These are phyloP conservation scores for Tinea semifulvella DNA, from an alignment of 2,888 invertebrate species.

Conservation along the genomic window DNA sequence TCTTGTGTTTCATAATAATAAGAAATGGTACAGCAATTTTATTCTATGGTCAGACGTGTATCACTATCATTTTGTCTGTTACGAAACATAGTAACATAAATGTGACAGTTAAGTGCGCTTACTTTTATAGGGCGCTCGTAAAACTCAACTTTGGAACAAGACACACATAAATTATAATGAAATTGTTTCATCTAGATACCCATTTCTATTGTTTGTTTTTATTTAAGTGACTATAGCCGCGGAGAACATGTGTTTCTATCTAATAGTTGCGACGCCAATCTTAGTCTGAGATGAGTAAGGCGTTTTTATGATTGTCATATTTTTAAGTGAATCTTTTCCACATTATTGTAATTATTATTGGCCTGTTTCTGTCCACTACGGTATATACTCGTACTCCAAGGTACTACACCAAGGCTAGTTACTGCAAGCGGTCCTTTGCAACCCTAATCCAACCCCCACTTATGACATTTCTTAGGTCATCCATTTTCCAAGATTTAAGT, in stretches of 20 bases:
- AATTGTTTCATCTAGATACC: constrained; percentile 4
- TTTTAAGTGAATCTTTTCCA: too few relatives aligned
- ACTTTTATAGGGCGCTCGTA: constrained; percentile 15
- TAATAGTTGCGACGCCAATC: background rate
- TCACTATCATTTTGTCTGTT: background rate
- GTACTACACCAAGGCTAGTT: too few relatives aligned
- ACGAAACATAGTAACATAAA: constrained; percentile 11
- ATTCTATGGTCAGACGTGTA: background rate
- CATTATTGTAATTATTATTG: too few relatives aligned
- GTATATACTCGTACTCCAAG: too few relatives aligned
- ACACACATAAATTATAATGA: constrained; percentile 14
- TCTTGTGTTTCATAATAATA: too few relatives aligned
- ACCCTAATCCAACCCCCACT: too few relatives aligned
- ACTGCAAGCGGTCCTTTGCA: too few relatives aligned
- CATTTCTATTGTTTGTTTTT: constrained; percentile 4
- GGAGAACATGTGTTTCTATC: background rate
- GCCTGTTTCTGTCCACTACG: too few relatives aligned
- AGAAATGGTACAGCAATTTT: background rate
- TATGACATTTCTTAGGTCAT: too few relatives aligned
- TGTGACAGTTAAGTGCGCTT: constrained; percentile 8
- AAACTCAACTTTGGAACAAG: constrained; percentile 7
- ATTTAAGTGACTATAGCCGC: constrained; percentile 3
- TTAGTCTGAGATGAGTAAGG: too few relatives aligned
- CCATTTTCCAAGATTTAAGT: too few relatives aligned
- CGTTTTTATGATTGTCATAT: too few relatives aligned